These are phyloP conservation scores for Morinoia aosen DNA, from an alignment of 2,888 invertebrate genomes.

Conservation along the genomic window DNA sequence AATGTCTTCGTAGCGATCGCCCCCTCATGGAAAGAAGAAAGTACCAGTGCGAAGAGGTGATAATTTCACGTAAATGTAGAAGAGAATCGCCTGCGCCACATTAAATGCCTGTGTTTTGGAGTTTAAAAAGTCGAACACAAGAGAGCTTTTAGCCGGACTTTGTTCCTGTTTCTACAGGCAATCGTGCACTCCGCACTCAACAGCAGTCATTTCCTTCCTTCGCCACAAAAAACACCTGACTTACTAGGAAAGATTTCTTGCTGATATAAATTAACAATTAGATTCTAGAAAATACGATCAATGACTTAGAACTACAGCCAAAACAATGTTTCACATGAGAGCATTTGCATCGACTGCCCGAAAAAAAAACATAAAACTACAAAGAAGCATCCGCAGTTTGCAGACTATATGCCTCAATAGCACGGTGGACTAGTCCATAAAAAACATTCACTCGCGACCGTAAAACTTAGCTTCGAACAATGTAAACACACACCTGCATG, in stretches of 20 bases:
- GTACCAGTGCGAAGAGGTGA: background rate
- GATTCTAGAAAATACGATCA: background rate
- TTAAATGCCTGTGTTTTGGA: background rate
- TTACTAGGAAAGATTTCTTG: background rate
- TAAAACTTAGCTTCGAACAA: background rate
- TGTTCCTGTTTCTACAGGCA: background rate
- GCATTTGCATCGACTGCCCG: background rate
- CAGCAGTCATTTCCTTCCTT: background rate
- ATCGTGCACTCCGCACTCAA: background rate
- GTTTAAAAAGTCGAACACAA: background rate
- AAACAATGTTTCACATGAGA: background rate
- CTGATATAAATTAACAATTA: background rate
- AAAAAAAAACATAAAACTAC: background rate
- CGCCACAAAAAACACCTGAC: background rate
- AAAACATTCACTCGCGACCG: background rate
- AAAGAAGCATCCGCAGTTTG: background rate
- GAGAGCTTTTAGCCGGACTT: background rate
- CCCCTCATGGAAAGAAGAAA: background rate
- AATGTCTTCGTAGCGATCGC: background rate
- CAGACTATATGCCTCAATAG: background rate
- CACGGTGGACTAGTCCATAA: background rate
- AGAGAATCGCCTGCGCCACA: background rate
- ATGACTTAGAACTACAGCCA: background rate
- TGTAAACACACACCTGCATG: background rate
- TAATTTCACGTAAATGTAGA: background rate